These are phyloP conservation scores for Proales similis DNA, from an alignment of 1,140 invertebrate genomes.

Conservation along the genomic window DNA sequence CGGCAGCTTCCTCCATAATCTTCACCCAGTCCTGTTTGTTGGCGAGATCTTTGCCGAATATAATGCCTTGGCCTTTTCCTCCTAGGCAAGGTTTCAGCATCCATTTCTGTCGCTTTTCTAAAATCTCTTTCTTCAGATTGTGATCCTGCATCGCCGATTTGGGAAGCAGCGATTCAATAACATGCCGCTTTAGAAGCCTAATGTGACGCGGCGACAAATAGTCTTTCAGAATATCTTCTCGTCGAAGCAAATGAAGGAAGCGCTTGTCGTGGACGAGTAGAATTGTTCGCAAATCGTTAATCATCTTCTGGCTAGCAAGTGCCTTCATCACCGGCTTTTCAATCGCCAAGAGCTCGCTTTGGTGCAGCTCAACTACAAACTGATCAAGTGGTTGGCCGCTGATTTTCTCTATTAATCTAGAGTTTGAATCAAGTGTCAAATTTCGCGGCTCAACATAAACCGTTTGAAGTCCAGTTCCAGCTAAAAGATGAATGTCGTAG, in stretches of 20 bases:
- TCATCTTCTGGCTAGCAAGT: neutral
- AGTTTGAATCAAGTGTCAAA: neutral
- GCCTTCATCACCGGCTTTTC: no score
- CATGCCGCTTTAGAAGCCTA: neutral
- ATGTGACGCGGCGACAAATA: neutral
- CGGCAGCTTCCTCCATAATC: neutral
- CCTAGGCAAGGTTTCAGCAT: conserved; percentile 1
- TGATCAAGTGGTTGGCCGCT: neutral
- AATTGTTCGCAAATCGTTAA: conserved; percentile 36
- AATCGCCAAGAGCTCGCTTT: conserved; percentile 20
- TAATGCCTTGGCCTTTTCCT: conserved; percentile 30
- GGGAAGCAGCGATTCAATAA: neutral
- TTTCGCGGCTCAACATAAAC: neutral
- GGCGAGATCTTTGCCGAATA: conserved; percentile 1
- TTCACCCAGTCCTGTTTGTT: neutral
- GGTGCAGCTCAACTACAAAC: conserved; percentile 36
- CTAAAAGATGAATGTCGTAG: conserved; percentile 25
- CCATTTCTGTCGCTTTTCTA: conserved; percentile 9
- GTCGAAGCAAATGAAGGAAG: conserved; percentile 6
- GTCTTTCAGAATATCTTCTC: conserved; percentile 24
- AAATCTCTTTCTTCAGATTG: neutral
- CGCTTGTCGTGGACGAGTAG: conserved; percentile 35
- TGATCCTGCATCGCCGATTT: neutral
- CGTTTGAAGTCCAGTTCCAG: neutral
- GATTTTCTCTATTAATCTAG: neutral